Conservation (phyloP, 2,113 vertebrate species). For the Calcarius ornatus region DNA sequence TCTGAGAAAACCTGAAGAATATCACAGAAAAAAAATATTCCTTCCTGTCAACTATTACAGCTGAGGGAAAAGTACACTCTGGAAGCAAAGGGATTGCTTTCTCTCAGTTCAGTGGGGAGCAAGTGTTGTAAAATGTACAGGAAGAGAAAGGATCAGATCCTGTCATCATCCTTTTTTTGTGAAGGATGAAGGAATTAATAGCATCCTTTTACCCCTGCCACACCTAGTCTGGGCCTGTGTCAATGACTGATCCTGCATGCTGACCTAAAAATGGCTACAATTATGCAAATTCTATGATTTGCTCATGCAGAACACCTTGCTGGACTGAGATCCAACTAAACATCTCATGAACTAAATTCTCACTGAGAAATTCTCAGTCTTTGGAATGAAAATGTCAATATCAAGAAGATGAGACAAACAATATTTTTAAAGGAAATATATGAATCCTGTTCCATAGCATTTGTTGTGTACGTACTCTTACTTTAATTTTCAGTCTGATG, state of each 20-base stretch:
- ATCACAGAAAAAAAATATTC: background rate
- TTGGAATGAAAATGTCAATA: background rate
- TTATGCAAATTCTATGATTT: background rate
- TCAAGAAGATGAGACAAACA: background rate
- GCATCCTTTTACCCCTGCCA: background rate
- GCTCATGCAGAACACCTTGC: background rate
- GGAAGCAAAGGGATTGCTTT: background rate
- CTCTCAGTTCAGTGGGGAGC: background rate
- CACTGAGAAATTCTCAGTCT: background rate
- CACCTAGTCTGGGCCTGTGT: background rate
- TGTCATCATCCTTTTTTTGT: background rate
- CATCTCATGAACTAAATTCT: background rate
- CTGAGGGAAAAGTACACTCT: background rate
- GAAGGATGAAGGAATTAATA: background rate
- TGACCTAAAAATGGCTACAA: background rate
- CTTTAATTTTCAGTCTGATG: slow-evolving; percentile 5
- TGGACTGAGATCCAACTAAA: background rate
- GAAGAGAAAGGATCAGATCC: background rate
- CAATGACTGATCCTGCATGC: background rate
- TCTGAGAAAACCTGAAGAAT: background rate
- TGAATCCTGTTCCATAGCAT: background rate
- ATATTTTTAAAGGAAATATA: background rate
- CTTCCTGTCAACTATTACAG: background rate
- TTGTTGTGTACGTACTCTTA: background rate
- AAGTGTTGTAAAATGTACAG: background rate